Conservation (phyloP, 2,113 vertebrate genomes). For the Reinhardtius hippoglossoides region DNA sequence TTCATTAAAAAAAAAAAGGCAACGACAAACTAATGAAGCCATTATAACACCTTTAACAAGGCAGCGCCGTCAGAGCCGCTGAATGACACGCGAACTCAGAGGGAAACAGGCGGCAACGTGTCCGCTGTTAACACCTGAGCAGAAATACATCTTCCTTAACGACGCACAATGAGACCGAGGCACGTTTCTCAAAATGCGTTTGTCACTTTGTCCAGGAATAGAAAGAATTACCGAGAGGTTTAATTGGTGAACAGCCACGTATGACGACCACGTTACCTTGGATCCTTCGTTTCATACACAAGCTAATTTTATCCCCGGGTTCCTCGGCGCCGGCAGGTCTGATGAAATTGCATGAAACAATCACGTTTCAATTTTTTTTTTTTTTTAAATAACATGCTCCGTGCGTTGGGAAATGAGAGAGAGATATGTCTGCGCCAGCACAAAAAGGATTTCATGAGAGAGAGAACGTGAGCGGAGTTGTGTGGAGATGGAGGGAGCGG, state of each 20-base stretch:
- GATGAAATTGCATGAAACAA: slow-evolving; percentile 72
- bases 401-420: slow-evolving; percentile 26
- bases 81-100: neutral
- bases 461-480: neutral
- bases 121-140: slow-evolving; percentile 1
- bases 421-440: slow-evolving; percentile 43
- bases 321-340: slow-evolving; percentile 52
- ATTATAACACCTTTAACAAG: slow-evolving; percentile 36
- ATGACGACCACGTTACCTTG: slow-evolving; percentile 61
- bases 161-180: slow-evolving; percentile 35
- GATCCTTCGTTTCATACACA: slow-evolving; percentile 24
- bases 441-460: slow-evolving; percentile 24
- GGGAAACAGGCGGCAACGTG: slow-evolving; percentile 15
- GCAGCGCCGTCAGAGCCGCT: slow-evolving; percentile 9
- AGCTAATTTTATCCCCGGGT: slow-evolving; percentile 64
- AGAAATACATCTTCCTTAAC: slow-evolving; percentile 60
- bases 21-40: slow-evolving; percentile 48
- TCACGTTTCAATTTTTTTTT: too few species aligned
- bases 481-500: neutral
- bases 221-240: slow-evolving; percentile 59
- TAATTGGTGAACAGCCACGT: slow-evolving; percentile 68
- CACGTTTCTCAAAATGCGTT: slow-evolving; percentile 27
- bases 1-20: slow-evolving; percentile 17
- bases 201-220: slow-evolving; percentile 70
- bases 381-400: slow-evolving; percentile 42